Conservation (phyloP, 2,797 vertebrate genomes). For the Molossus alvarezi region DNA sequence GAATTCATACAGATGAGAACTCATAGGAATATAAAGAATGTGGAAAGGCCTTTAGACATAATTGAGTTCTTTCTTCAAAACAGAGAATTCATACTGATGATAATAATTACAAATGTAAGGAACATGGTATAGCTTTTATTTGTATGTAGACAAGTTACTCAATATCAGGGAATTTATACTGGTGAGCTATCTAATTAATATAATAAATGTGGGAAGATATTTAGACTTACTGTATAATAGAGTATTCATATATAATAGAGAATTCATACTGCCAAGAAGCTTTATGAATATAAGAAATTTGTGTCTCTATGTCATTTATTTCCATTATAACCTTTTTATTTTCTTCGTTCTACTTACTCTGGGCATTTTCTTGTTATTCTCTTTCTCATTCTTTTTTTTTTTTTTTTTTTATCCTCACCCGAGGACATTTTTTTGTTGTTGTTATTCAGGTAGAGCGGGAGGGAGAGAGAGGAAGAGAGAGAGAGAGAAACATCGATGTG, state of each 20-base stretch:
- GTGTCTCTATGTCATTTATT: too few species aligned
- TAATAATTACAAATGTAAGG: not conserved
- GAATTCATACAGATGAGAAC: conserved; percentile 49
- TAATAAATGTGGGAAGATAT: conserved; percentile 24
- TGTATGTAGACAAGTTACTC: not conserved
- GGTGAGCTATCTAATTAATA: conserved; percentile 18
- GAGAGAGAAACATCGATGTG: too few species aligned
- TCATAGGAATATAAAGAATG: not conserved
- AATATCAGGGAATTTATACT: conserved; percentile 50
- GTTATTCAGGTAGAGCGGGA: too few species aligned
- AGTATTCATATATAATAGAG: conserved; percentile 63
- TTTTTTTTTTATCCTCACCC: too few species aligned
- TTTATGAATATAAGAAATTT: not conserved
- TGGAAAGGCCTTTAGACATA: not conserved
- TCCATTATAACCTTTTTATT: too few species aligned
- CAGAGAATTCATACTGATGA: conserved; percentile 62
- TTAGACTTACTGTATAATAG: conserved; percentile 9
- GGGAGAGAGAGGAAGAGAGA: too few species aligned
- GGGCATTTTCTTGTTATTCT: too few species aligned
- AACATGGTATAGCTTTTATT: not conserved
- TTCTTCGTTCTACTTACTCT: too few species aligned
- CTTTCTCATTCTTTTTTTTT: too few species aligned
- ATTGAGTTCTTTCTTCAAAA: not conserved
- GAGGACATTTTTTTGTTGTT: too few species aligned
- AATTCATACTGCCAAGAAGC: conserved; percentile 38